phyloP scores from a whole-genome alignment of 2,113 vertebrate species.

The Callipepla squamata region DNA sequence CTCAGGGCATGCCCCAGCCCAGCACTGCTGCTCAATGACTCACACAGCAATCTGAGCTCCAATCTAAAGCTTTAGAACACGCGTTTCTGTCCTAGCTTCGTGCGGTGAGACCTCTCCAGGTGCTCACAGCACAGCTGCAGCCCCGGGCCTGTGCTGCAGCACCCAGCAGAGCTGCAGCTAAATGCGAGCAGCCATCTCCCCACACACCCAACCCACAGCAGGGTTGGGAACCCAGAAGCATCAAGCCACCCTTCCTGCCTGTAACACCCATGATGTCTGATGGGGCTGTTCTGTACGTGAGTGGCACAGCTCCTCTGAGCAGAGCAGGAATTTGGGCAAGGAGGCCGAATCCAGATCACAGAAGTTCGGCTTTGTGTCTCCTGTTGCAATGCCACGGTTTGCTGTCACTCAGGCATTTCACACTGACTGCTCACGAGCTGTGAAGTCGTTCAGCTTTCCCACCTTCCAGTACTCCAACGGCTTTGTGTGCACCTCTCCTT shows the following conservation, averaged over 20 bases:
- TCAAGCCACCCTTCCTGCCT: neutral
- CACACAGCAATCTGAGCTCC: neutral
- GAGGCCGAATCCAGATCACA: rapidly evolving
- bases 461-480: neutral
- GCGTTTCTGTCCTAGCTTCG: neutral
- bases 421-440: neutral
- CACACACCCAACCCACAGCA: neutral
- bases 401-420: neutral
- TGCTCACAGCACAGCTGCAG: neutral
- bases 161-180: neutral
- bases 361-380: neutral
- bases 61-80: neutral
- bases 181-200: neutral
- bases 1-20: neutral
- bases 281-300: neutral
- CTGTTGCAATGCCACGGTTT: neutral
- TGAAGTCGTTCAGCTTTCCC: neutral
- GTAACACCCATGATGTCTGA: neutral
- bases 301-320: neutral
- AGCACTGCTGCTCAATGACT: neutral
- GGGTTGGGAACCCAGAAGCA: neutral
- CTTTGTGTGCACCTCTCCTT: neutral
- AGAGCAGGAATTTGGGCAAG: neutral
- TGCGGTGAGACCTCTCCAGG: neutral
- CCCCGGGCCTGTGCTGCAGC: too few relatives aligned